Evolutionary conservation across 2,888 invertebrate genomes (phyloP).

Genomic region (Latrodectus elegans): DNA sequence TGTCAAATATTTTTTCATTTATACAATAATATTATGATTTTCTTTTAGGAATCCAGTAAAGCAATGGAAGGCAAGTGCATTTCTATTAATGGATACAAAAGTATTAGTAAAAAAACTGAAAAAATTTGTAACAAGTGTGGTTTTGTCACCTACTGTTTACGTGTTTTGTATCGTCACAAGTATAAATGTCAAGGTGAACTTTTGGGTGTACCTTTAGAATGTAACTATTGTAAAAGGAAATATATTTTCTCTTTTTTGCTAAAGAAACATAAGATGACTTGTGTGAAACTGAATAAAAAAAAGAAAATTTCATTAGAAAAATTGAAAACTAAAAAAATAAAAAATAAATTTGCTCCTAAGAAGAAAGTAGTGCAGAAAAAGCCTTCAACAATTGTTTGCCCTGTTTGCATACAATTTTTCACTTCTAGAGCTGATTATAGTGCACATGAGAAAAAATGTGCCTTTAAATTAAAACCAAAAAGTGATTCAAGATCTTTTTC

Average conservation of each 20-base stretch:
- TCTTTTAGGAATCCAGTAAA: not conserved
- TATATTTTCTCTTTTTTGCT: slow-evolving; percentile 27
- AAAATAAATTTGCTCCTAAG: not conserved
- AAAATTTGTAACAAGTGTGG: slow-evolving; percentile 59
- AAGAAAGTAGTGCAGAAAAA: not conserved
- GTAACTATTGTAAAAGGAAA: slow-evolving; percentile 51
- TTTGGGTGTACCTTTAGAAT: slow-evolving; percentile 18
- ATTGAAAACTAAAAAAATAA: slow-evolving; percentile 1
- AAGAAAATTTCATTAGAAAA: not conserved
- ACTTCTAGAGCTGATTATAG: slow-evolving; percentile 16
- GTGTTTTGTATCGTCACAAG: slow-evolving; percentile 42
- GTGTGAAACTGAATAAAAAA: slow-evolving; percentile 26
- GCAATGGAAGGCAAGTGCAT: not conserved
- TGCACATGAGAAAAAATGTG: slow-evolving; percentile 23
- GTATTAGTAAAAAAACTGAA: slow-evolving; percentile 10
- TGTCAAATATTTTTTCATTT: not conserved
- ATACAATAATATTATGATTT: not conserved
- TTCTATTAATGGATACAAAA: not conserved
- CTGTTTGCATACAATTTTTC: slow-evolving; percentile 39
- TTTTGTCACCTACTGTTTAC: slow-evolving; percentile 52
- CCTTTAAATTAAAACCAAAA: slow-evolving; percentile 8
- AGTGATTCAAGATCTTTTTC: slow-evolving; percentile 12
- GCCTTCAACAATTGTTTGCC: slow-evolving; percentile 8
- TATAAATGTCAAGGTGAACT: slow-evolving; percentile 38
- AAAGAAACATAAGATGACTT: slow-evolving; percentile 27